These are phyloP conservation scores for Bombus impatiens DNA, from an alignment of 1,140 invertebrate genomes.

Conservation along the genomic window DNA sequence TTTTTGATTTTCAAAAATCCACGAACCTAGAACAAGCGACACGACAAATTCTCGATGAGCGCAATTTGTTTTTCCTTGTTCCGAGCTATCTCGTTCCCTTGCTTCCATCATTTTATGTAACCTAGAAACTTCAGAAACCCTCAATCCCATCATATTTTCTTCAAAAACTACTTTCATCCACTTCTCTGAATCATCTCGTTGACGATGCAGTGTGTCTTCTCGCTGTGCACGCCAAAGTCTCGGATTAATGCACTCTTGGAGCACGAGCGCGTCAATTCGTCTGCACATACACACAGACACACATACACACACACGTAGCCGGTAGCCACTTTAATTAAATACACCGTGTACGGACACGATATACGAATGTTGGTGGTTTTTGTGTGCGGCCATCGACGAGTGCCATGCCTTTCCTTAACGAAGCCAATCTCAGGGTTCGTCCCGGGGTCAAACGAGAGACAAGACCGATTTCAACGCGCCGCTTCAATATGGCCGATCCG, in stretches of 20 bases:
- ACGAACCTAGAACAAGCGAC: too few species aligned
- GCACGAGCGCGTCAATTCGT: background rate
- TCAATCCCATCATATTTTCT: background rate
- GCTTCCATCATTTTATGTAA: background rate
- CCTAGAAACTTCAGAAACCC: background rate
- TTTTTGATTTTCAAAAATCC: too few species aligned
- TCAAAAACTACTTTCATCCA: background rate
- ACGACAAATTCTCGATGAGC: too few species aligned
- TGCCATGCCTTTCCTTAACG: constrained; percentile 63
- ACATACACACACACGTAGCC: background rate
- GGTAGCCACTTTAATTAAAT: constrained; percentile 39
- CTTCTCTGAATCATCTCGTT: constrained; percentile 18
- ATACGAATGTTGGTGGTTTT: constrained; percentile 21
- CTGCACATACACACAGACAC: background rate
- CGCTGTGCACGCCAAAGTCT: background rate
- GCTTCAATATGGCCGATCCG: constrained; percentile 42
- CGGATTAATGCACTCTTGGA: constrained; percentile 51
- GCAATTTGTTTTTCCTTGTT: background rate
- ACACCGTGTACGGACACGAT: background rate
- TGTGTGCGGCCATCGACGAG: constrained; percentile 30
- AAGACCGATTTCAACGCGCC: constrained; percentile 22
- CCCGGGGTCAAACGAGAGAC: constrained; percentile 57
- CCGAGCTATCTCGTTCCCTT: background rate
- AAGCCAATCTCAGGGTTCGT: constrained; percentile 66
- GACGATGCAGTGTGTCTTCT: constrained; percentile 7